Conservation (phyloP, 2,888 invertebrate species). For the Lasioglossum vierecki region DNA sequence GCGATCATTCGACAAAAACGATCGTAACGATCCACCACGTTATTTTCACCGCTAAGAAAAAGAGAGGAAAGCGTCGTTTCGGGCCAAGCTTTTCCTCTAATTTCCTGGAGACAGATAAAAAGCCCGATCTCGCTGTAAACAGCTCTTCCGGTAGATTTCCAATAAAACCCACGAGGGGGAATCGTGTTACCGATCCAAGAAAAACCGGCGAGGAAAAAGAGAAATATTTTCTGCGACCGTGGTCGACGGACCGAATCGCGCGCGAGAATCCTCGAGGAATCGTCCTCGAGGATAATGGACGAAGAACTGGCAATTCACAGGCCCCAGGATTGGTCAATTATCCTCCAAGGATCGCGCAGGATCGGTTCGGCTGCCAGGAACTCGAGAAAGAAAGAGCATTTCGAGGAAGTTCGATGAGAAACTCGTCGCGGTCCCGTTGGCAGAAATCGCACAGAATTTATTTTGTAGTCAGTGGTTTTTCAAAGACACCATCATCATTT, state of each 20-base stretch:
- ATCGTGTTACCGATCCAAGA: not conserved
- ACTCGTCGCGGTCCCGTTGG: not conserved
- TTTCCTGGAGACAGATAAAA: not conserved
- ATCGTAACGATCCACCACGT: not conserved
- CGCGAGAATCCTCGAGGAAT: not conserved
- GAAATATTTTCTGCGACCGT: slow-evolving; percentile 11
- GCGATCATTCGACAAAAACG: not conserved
- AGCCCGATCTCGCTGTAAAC: not conserved
- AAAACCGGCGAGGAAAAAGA: slow-evolving; percentile 2
- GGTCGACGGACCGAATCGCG: slow-evolving; percentile 21
- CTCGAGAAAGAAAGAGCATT: not conserved
- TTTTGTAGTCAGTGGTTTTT: not conserved
- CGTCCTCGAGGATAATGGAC: not conserved
- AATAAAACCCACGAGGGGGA: not conserved
- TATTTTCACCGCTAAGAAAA: not conserved
- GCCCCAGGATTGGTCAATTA: slow-evolving; percentile 11
- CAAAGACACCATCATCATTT: not conserved
- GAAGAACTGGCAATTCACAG: not conserved
- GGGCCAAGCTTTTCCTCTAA: slow-evolving; percentile 2
- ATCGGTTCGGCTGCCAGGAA: not conserved
- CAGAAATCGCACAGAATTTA: not conserved
- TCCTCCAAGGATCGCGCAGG: not conserved
- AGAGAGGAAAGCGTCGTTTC: not conserved
- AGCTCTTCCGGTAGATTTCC: slow-evolving; percentile 13
- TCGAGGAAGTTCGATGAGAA: not conserved